Evolutionary conservation across 2,797 vertebrate genomes (phyloP).

Genomic region (Poecilia wingei): DNA sequence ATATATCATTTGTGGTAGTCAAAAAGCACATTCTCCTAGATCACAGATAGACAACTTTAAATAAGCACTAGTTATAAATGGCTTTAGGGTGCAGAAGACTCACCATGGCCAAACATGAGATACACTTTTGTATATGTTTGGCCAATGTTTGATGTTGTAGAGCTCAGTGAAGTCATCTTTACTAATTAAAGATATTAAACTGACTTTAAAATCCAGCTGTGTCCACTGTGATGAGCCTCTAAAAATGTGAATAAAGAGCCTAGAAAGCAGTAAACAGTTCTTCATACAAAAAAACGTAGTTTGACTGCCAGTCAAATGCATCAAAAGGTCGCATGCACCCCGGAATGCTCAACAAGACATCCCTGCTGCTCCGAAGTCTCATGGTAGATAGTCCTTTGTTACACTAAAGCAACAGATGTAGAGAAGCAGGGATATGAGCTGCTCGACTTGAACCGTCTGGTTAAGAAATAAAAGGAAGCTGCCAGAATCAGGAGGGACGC

Average conservation of each 20-base stretch:
- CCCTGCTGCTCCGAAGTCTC: not conserved
- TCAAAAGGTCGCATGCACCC: not conserved
- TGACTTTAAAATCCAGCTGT: not conserved
- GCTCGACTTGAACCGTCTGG: not conserved
- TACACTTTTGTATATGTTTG: not conserved
- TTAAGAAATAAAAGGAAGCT: not conserved
- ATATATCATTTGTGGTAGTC: not conserved
- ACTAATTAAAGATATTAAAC: not conserved
- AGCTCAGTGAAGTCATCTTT: not conserved
- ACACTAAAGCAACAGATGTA: not conserved
- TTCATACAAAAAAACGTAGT: not conserved
- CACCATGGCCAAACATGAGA: not conserved
- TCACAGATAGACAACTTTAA: not conserved
- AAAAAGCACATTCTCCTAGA: not conserved
- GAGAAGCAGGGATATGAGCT: not conserved
- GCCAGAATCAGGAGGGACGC: slow-evolving; percentile 1
- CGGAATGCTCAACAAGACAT: slow-evolving; percentile 1
- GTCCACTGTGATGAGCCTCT: not conserved
- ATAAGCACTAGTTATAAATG: not conserved
- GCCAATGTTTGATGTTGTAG: not conserved
- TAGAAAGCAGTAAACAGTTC: not conserved
- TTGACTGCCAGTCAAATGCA: not conserved
- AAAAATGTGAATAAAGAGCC: not conserved
- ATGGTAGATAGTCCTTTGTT: not conserved
- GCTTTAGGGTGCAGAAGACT: not conserved